A percentile compares a stretch with the other conserved stretches of the same genome.
Conservation (phyloP, 2,888 invertebrate genomes). For the Miltochrista miniata region DNA sequence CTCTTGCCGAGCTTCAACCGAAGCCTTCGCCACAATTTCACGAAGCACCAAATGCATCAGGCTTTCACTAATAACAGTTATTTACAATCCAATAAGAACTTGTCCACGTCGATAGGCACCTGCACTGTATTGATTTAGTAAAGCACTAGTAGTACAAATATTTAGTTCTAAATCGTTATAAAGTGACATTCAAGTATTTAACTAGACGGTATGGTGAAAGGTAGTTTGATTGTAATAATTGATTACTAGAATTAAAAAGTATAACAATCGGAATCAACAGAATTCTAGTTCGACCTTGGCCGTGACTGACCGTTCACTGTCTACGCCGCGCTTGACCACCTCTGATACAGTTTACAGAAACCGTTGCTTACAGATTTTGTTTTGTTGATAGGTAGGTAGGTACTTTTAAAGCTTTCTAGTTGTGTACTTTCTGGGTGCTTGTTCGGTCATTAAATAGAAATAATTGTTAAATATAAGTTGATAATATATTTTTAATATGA, state of each 20-base stretch:
- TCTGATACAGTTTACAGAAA: slow-evolving; percentile 43
- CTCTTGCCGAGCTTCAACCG: slow-evolving; percentile 63
- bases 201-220: slow-evolving; percentile 43
- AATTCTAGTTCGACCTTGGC: slow-evolving; percentile 72
- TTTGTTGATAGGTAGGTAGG: background rate
- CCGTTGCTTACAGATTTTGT: slow-evolving; percentile 43
- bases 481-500: no score
- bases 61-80: slow-evolving; percentile 51
- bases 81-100: slow-evolving; percentile 15
- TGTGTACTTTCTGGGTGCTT: no score
- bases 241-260: slow-evolving; percentile 33
- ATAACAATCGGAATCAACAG: slow-evolving; percentile 29
- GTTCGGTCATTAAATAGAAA: no score
- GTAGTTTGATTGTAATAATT: slow-evolving; percentile 10
- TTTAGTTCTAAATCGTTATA: slow-evolving; percentile 2
- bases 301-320: slow-evolving; percentile 78
- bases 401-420: background rate
- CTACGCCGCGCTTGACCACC: slow-evolving; percentile 65
- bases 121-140: slow-evolving; percentile 8
- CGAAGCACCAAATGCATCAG: slow-evolving; percentile 70
- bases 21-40: slow-evolving; percentile 70
- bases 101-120: slow-evolving; percentile 6
- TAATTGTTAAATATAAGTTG: no score
- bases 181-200: slow-evolving; percentile 29
- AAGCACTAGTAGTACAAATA: slow-evolving; percentile 3